These are phyloP conservation scores for Luperina testacea DNA, from an alignment of 2,888 invertebrate genomes.

Conservation along the genomic window DNA sequence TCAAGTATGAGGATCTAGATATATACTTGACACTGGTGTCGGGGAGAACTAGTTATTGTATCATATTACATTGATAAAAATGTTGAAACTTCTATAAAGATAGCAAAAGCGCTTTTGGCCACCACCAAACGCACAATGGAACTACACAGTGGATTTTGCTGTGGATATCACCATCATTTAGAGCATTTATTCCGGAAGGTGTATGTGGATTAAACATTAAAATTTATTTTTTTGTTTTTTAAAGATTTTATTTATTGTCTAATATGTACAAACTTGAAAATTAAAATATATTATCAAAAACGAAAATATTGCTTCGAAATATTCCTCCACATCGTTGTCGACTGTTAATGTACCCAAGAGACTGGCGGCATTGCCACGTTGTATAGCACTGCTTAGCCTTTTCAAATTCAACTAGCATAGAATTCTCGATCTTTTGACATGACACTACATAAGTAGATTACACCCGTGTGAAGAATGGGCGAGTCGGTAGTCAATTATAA, in stretches of 20 bases:
- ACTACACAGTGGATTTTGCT: neutral
- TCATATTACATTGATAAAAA: neutral
- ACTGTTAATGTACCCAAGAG: no score
- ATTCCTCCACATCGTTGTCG: no score
- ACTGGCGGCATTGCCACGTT: no score
- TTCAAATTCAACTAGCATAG: neutral
- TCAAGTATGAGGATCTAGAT: neutral
- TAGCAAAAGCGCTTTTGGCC: neutral
- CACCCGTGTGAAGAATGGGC: neutral
- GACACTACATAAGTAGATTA: neutral
- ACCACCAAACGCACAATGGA: neutral
- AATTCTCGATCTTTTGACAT: neutral
- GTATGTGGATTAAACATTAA: neutral
- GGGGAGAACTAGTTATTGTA: neutral
- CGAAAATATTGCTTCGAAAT: no score
- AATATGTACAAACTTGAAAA: no score
- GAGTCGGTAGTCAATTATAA: neutral
- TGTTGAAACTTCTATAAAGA: neutral
- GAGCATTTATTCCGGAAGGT: neutral
- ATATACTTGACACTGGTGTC: neutral
- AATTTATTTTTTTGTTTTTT: neutral
- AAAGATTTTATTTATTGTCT: no score
- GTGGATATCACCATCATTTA: neutral
- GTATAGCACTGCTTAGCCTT: no score
- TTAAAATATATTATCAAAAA: no score